These are phyloP conservation scores for Fregetta grallaria DNA, from an alignment of 2,113 vertebrate species.

Conservation along the genomic window DNA sequence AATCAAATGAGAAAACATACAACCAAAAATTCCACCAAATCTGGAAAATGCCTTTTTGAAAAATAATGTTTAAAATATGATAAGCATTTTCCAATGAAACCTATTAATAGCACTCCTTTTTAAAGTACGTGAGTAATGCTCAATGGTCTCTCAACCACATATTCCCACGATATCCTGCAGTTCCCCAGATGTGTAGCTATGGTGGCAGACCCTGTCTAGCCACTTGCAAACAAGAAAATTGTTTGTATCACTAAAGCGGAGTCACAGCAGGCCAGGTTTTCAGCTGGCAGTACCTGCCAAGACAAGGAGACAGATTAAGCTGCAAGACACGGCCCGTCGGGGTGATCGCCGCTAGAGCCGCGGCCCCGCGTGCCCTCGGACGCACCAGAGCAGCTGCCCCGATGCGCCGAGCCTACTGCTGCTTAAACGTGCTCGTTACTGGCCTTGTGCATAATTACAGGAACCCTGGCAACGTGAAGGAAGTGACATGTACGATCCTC, in stretches of 20 bases:
- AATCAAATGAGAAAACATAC: background rate
- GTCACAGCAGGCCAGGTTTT: background rate
- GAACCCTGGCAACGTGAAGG: background rate
- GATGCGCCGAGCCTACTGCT: background rate
- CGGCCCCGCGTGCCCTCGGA: rapidly evolving
- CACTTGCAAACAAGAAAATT: background rate
- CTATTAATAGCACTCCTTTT: background rate
- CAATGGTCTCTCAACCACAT: background rate
- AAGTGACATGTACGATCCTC: background rate
- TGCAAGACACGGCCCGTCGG: rapidly evolving
- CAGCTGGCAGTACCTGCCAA: background rate
- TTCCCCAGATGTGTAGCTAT: background rate
- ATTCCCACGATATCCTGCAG: rapidly evolving
- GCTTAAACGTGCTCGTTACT: background rate
- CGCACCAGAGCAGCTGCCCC: rapidly evolving
- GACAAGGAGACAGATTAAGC: background rate
- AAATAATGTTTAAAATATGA: rapidly evolving
- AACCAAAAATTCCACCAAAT: background rate
- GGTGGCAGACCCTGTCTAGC: background rate
- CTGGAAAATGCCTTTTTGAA: background rate
- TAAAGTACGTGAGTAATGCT: background rate
- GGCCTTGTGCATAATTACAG: background rate
- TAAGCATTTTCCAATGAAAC: background rate
- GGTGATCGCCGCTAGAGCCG: background rate
- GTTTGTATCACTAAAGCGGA: background rate